Percentiles rank a stretch among this genome's conserved stretches.
Conservation (phyloP, 2,797 vertebrate species). For the Synaphobranchus kaupii region DNA sequence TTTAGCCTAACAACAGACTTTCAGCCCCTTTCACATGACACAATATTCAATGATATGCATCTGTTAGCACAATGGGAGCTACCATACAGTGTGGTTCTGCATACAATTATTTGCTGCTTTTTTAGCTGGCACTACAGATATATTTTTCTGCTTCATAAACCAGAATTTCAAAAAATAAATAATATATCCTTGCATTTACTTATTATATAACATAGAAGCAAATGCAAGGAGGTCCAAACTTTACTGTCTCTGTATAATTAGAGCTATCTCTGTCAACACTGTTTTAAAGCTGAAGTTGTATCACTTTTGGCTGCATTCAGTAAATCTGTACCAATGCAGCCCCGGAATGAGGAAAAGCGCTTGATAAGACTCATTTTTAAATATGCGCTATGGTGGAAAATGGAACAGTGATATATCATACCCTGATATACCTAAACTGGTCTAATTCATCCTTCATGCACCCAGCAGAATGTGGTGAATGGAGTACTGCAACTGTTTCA, state of each 20-base stretch:
- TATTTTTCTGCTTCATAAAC: neutral
- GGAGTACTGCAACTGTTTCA: neutral
- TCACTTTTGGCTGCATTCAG: neutral
- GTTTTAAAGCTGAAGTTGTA: neutral
- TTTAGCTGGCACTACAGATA: neutral
- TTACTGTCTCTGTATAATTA: neutral
- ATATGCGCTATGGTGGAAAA: neutral
- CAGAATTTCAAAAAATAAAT: neutral
- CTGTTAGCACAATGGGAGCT: neutral
- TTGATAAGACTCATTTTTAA: neutral
- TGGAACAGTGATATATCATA: neutral
- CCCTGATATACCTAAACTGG: neutral
- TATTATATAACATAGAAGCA: no score
- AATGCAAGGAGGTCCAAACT: neutral
- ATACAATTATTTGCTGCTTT: neutral
- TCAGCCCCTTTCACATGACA: neutral
- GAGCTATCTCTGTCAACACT: neutral
- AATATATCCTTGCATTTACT: neutral
- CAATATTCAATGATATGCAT: neutral
- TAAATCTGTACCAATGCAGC: neutral
- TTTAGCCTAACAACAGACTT: neutral
- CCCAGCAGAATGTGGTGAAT: neutral
- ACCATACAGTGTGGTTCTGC: neutral
- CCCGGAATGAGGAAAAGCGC: neutral
- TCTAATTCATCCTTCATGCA: neutral